phyloP scores from a whole-genome alignment of 1,140 invertebrate genomes.

The Apocrypta bakeri region DNA sequence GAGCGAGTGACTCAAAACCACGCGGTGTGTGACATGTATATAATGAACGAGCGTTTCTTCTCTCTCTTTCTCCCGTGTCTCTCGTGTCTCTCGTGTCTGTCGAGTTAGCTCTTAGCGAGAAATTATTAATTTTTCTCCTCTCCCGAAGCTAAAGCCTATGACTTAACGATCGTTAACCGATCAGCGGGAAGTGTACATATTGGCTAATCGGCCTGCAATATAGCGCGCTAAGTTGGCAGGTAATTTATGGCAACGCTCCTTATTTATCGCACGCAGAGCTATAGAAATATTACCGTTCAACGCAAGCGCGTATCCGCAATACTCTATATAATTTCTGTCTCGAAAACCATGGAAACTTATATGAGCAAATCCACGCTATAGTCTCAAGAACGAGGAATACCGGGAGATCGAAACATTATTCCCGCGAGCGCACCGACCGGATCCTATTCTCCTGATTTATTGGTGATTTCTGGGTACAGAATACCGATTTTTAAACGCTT shows the following conservation, averaged over 20 bases:
- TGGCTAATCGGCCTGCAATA: slow-evolving; percentile 41
- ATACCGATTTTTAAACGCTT: too few species aligned
- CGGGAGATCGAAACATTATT: too few species aligned
- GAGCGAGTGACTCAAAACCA: neutral
- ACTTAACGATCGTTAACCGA: slow-evolving; percentile 43
- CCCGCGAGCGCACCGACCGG: too few species aligned
- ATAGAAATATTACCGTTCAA: too few species aligned
- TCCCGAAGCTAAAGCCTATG: neutral
- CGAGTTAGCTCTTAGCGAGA: neutral
- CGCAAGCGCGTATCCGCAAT: too few species aligned
- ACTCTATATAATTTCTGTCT: too few species aligned
- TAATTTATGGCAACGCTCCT: slow-evolving; percentile 34
- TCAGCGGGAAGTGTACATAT: neutral
- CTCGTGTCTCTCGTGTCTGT: too few species aligned
- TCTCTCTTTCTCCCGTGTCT: slow-evolving; percentile 1
- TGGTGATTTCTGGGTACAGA: too few species aligned
- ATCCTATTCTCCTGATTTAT: too few species aligned
- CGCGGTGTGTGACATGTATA: neutral
- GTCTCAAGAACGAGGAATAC: too few species aligned
- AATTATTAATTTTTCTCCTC: slow-evolving; percentile 30
- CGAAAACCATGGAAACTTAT: too few species aligned
- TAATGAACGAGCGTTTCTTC: slow-evolving; percentile 13
- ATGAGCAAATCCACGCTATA: too few species aligned
- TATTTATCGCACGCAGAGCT: neutral
- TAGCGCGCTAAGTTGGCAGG: slow-evolving; percentile 13